Base-by-base conservation (phyloP, 1,140 invertebrate genomes). In the Calephelis nemesis region DNA sequence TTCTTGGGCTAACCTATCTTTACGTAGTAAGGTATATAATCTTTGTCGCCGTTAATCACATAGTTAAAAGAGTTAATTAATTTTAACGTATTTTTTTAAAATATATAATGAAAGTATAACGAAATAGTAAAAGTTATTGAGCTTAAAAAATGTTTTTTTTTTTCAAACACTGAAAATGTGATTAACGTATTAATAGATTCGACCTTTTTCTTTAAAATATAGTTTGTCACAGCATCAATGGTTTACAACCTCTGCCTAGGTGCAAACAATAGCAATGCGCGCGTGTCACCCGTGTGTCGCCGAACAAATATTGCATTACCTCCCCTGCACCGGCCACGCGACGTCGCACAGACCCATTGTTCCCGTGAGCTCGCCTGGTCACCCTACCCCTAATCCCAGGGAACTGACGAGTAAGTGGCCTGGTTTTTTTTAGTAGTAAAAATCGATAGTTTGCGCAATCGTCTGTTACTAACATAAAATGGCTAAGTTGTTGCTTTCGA, bases 241-340 rank as follows among this genome's bases (percentile, higher is more conserved):
- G 78, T 84, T 70, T 4, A 7, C 39, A 9, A 80, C 79, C 72
- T 68, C 85, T 86, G 85, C 48, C 71, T 82, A 88, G 83, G 82
- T 83, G 79, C 77, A 84, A 74, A 85, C 80, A 84, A 81, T 78
- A 77, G 72, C 67, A 67, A 65, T 60, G 66, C 50, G 78, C 87
- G 85, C 79, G 85, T 90, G 85, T 87, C 84, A 82, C 83, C 82
- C 85, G 87, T 90, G 85, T 83, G 85, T 88, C 85, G 69, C 82
- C 77, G 87, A 81, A 84, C 85, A 88, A 90, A 90, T 90, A 90
- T 90, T 90, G 85, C 87, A 84, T 87, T 88, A 87, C 78, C 71
- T 58, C 64, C 54, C 72, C 68, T 69, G 68, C 70, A 68, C 49
- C 64, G 60, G 66, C 42, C 74, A 70, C 76, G 75, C 70, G 73